Conservation (phyloP, 2,888 invertebrate species). For the Monoplex corrugatus region DNA sequence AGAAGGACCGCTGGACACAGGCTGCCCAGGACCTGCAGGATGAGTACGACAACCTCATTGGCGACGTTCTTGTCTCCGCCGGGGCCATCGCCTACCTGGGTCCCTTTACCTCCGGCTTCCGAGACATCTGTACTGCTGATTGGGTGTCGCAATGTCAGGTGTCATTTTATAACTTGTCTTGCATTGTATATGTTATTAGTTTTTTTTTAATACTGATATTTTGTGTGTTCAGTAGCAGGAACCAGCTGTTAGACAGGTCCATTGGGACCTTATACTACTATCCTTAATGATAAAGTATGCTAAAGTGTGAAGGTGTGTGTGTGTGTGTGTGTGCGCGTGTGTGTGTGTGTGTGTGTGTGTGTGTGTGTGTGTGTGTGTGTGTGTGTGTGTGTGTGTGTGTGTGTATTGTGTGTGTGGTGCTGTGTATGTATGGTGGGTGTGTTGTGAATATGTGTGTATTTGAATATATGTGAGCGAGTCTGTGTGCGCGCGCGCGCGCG, state of each 20-base stretch:
- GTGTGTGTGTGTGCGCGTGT: no score
- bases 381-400: no score
- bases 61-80: slow-evolving; percentile 93
- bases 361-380: no score
- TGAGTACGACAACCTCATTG: slow-evolving; percentile 91
- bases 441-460: no score
- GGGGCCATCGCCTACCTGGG: slow-evolving; percentile 95
- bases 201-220: background rate
- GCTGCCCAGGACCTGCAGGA: slow-evolving; percentile 89
- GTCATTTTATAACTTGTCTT: slow-evolving; percentile 38
- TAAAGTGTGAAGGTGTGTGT: no score
- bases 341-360: background rate
- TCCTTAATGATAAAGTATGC: no score
- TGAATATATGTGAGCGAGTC: no score
- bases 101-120: slow-evolving; percentile 88
- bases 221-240: background rate
- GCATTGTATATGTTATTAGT: background rate
- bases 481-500: no score
- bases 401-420: no score
- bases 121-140: slow-evolving; percentile 82
- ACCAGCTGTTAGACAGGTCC: no score
- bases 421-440: no score
- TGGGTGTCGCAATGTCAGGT: slow-evolving; percentile 88
- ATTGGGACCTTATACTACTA: no score
- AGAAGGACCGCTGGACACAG: slow-evolving; percentile 91